Evolutionary conservation across 2,797 vertebrate genomes (phyloP).

Genomic region (Parotocinclus haroldoi): DNA sequence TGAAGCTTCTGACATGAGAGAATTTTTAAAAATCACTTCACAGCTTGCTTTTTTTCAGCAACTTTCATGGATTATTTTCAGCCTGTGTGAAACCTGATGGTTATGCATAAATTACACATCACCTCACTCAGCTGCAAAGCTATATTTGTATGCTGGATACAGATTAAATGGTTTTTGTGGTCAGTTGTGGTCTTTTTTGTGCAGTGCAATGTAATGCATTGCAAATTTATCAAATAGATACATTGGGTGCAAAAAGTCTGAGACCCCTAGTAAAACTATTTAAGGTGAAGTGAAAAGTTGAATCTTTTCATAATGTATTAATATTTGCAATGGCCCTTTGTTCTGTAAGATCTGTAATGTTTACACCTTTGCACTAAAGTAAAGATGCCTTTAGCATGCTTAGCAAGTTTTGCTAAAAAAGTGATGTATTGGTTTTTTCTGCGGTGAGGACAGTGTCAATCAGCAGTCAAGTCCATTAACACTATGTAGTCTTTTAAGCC

Average conservation of each 20-base stretch:
- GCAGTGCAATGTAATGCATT: too few relatives aligned
- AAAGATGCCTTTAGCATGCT: background rate
- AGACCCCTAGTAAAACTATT: too few relatives aligned
- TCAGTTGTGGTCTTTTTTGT: background rate
- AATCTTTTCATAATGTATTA: too few relatives aligned
- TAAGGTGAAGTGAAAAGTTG: too few relatives aligned
- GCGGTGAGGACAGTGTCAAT: conserved; percentile 28
- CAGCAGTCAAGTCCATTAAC: conserved; percentile 37
- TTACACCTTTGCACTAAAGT: background rate
- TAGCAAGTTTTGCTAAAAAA: conserved; percentile 28
- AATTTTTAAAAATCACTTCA: conserved; percentile 25
- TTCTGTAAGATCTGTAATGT: background rate
- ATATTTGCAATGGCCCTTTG: too few relatives aligned
- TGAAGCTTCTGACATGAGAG: conserved; percentile 18
- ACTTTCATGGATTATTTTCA: conserved; percentile 22
- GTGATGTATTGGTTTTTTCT: conserved; percentile 18
- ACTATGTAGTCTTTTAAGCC: conserved; percentile 35
- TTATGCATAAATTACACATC: conserved; percentile 34
- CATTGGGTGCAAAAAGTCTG: too few relatives aligned
- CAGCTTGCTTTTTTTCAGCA: conserved; percentile 35
- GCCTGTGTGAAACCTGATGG: conserved; percentile 17
- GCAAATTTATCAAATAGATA: too few relatives aligned
- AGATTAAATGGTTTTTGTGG: conserved; percentile 16
- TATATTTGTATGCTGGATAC: conserved; percentile 21
- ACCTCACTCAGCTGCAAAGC: conserved; percentile 1